Evolutionary conservation across 2,113 vertebrate genomes (phyloP), one percentile per base, ranked within the genome.

Genomic region (Dasypus novemcinctus): DNA sequence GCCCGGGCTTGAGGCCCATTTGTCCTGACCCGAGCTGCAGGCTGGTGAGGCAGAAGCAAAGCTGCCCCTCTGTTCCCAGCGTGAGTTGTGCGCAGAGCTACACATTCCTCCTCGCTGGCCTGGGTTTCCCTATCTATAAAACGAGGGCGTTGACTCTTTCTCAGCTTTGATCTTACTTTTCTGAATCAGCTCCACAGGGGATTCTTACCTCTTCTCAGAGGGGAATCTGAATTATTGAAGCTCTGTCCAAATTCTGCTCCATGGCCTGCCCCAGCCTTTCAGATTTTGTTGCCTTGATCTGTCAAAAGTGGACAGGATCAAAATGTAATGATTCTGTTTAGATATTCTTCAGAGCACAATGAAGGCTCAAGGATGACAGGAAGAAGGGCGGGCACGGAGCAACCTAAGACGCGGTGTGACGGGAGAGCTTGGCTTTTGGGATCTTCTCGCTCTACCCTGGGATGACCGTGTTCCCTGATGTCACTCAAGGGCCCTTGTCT

Each of bases 401-500:
- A 49, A 12, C 6, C 46, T 18, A 33, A 5, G 15, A 33, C 21
- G 12, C 0, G 15, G 71, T 81, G 46, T 33, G 6, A 5, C 4
- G 33, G 38, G 63, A 21, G 18, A 21, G 46, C 15, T 7, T 33
- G n/a, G 71, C 49, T 41, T 21, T 2, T 8, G 15, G 41, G 38
- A 63, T 20, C 33, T 63, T 29, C 27, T 27, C 52, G 1, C 27
- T 23, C 33, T 21, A 21, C 41, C 38, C 11, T 6, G 69, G 2
- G 49, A 18, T 59, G 5, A 3, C 36, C 3, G 0, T n/a, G 86
- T 17, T 29, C 23, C 23, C 18, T 15, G 23, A 27, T 4, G 23
- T 61, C 38, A 12, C 41, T 41, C 64, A 59, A 68, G 43, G 41
- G 33, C 41, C 52, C 41, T 71, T 20, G 29, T 41, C n/a, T 63